These are phyloP conservation scores for Drosophila sucinea DNA, from an alignment of 1,140 invertebrate species.

Conservation along the genomic window DNA sequence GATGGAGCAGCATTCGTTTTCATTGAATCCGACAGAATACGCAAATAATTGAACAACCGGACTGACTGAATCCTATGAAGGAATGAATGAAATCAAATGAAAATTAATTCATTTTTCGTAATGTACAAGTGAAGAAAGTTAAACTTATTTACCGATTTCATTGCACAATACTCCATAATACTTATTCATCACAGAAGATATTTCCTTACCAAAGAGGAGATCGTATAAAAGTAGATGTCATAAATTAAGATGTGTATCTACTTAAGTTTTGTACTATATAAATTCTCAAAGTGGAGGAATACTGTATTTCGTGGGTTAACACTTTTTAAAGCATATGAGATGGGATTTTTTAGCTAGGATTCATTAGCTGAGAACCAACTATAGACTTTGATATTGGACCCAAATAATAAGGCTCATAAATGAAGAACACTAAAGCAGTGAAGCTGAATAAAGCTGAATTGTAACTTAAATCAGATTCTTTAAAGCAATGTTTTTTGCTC, in stretches of 20 bases:
- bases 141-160: neutral
- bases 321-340: no score
- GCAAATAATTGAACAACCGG: constrained; percentile 56
- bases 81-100: constrained; percentile 13
- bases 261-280: no score
- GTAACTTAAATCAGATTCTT: no score
- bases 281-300: no score
- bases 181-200: neutral
- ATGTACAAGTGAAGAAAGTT: neutral
- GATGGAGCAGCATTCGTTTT: constrained; percentile 39
- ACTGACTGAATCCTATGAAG: neutral
- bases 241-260: neutral
- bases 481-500: no score
- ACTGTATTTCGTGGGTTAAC: no score
- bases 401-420: no score
- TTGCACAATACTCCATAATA: neutral
- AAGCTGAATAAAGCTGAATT: no score
- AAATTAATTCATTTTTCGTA: constrained; percentile 10
- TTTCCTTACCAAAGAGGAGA: neutral
- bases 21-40: constrained; percentile 62
- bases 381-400: no score
- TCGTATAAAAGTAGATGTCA: neutral
- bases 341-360: no score
- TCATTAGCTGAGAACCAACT: no score
- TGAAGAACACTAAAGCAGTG: no score